A percentile compares a stretch with the other conserved stretches of the same genome.
Evolutionary conservation across 2,888 invertebrate genomes (phyloP).

Genomic region (Galeopsomyia nigrocyanea): DNA sequence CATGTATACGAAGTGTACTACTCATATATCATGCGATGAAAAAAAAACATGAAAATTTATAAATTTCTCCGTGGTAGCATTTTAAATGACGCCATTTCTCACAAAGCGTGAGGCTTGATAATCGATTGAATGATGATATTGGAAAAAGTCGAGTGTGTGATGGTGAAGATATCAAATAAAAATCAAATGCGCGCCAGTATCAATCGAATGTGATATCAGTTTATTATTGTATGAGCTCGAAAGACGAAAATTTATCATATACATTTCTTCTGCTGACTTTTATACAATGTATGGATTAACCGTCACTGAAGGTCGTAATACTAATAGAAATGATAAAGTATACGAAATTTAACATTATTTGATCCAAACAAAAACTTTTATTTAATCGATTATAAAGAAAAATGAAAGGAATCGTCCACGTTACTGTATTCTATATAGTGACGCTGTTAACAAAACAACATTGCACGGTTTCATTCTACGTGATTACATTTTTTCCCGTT

Average conservation of each 20-base stretch:
- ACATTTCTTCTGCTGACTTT: constrained; percentile 51
- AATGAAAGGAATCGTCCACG: constrained; percentile 31
- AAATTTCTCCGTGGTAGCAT: constrained; percentile 47
- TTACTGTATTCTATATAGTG: constrained; percentile 39
- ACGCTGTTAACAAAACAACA: constrained; percentile 35
- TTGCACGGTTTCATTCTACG: constrained; percentile 46
- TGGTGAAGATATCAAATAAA: constrained; percentile 49
- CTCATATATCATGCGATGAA: constrained; percentile 65
- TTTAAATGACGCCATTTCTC: constrained; percentile 51
- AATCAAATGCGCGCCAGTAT: constrained; percentile 53
- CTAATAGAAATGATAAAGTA: constrained; percentile 31
- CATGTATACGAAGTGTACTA: constrained; percentile 69
- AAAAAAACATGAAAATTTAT: constrained; percentile 49
- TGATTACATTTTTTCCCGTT: constrained; percentile 33
- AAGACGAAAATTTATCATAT: constrained; percentile 46
- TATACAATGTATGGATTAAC: constrained; percentile 55
- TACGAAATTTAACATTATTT: constrained; percentile 46
- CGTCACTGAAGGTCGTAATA: constrained; percentile 46
- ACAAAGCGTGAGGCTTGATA: constrained; percentile 43
- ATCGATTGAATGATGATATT: constrained; percentile 44
- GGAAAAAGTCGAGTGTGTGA: constrained; percentile 47
- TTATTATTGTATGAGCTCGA: constrained; percentile 47
- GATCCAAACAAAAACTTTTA: constrained; percentile 30
- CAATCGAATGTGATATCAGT: constrained; percentile 55
- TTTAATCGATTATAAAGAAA: constrained; percentile 31